A percentile compares a stretch with the other conserved stretches of the same genome.
Evolutionary conservation across 2,888 invertebrate genomes (phyloP).

Genomic region (Melitaea athalia): DNA sequence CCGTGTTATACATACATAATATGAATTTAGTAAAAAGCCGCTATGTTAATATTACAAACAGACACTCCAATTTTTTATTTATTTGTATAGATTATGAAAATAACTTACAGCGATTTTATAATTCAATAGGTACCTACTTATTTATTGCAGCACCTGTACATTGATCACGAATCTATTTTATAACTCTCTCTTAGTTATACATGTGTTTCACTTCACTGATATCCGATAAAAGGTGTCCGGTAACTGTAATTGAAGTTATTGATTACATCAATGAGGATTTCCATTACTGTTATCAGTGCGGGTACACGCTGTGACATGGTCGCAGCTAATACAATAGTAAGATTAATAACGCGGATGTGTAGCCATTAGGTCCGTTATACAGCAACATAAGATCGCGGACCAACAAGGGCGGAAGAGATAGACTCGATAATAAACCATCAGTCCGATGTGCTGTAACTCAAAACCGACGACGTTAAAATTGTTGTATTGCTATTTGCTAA

Average conservation of each 20-base stretch:
- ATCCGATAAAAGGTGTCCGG: slow-evolving; percentile 59
- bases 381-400: slow-evolving; percentile 73
- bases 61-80: too few species aligned
- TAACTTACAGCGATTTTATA: not conserved
- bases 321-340: slow-evolving; percentile 76
- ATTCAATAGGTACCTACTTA: too few species aligned
- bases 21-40: too few species aligned
- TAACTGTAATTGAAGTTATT: slow-evolving; percentile 71
- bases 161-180: slow-evolving; percentile 23
- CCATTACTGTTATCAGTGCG: slow-evolving; percentile 74
- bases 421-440: slow-evolving; percentile 78
- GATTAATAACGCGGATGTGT: slow-evolving; percentile 78
- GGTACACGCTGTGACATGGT: slow-evolving; percentile 72
- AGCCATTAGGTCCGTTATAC: slow-evolving; percentile 65
- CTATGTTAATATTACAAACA: too few species aligned
- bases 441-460: slow-evolving; percentile 72
- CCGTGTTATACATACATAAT: too few species aligned
- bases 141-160: not conserved
- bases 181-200: slow-evolving; percentile 36
- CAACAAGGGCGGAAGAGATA: slow-evolving; percentile 81
- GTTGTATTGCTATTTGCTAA: slow-evolving; percentile 58
- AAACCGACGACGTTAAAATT: slow-evolving; percentile 74
- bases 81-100: too few species aligned
- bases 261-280: slow-evolving; percentile 67
- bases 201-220: slow-evolving; percentile 44